These are phyloP conservation scores for Heterohyrax brucei DNA, from an alignment of 2,797 vertebrate species.

Conservation along the genomic window DNA sequence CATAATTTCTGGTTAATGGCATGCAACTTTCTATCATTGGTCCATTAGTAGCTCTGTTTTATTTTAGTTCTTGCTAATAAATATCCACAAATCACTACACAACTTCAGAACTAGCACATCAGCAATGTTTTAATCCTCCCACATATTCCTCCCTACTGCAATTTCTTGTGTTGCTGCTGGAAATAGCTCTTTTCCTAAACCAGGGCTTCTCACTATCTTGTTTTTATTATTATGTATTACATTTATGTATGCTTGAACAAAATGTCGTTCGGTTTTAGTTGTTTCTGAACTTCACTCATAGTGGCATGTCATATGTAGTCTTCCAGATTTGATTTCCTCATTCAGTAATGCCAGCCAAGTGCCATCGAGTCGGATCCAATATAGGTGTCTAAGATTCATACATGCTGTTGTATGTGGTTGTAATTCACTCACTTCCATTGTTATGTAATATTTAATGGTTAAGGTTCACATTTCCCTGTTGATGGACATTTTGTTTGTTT, in stretches of 20 bases:
- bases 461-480: neutral
- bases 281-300: slow-evolving; percentile 27
- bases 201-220: neutral
- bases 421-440: neutral
- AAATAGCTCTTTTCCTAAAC: slow-evolving; percentile 35
- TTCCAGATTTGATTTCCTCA: slow-evolving; percentile 42
- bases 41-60: neutral
- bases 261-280: neutral
- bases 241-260: neutral
- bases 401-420: neutral
- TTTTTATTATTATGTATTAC: neutral
- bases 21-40: neutral
- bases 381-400: neutral
- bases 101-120: neutral
- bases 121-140: slow-evolving; percentile 12
- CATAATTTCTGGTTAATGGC: slow-evolving; percentile 17
- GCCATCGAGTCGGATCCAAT: no score
- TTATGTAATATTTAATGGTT: neutral
- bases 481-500: neutral
- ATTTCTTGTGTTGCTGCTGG: neutral
- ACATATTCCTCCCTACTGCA: neutral
- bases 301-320: neutral
- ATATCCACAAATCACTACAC: neutral
- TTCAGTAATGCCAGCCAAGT: neutral
- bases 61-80: neutral